Evolutionary conservation across 1,140 invertebrate genomes (phyloP).

Genomic region (Heliconius hewitsoni): DNA sequence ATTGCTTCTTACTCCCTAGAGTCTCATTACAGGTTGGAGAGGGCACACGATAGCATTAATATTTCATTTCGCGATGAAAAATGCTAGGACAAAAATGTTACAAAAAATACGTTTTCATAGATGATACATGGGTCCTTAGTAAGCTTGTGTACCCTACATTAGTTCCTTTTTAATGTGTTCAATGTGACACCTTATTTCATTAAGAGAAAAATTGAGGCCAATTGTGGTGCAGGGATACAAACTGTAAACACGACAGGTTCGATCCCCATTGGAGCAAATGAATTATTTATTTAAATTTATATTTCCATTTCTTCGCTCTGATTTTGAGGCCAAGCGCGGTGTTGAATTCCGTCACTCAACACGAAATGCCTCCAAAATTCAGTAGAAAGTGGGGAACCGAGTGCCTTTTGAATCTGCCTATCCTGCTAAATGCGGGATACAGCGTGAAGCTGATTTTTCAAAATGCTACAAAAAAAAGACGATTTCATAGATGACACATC

Average conservation of each 20-base stretch:
- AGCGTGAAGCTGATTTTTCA: no score
- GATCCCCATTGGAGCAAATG: no score
- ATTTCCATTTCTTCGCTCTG: no score
- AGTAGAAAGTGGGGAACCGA: no score
- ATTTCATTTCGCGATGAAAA: constrained; percentile 64
- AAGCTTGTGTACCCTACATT: constrained; percentile 23
- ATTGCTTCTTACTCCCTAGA: constrained; percentile 77
- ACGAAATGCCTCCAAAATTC: no score
- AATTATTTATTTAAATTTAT: no score
- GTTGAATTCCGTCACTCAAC: no score
- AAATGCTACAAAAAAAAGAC: not conserved
- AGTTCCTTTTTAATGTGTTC: constrained; percentile 7
- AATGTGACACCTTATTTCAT: constrained; percentile 62
- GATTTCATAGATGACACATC: not conserved
- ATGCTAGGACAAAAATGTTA: constrained; percentile 34
- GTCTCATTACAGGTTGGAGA: constrained; percentile 71
- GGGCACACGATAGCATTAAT: constrained; percentile 67
- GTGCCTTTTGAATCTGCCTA: no score
- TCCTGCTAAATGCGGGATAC: no score
- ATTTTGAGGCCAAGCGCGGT: no score
- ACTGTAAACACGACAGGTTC: no score
- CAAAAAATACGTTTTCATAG: constrained; percentile 26
- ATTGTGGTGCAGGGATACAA: no score
- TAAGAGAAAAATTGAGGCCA: constrained; percentile 11
- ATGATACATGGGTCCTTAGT: constrained; percentile 1